Base-by-base conservation (phyloP, 2,888 invertebrate genomes). In the Trichogramma dendrolimi region DNA sequence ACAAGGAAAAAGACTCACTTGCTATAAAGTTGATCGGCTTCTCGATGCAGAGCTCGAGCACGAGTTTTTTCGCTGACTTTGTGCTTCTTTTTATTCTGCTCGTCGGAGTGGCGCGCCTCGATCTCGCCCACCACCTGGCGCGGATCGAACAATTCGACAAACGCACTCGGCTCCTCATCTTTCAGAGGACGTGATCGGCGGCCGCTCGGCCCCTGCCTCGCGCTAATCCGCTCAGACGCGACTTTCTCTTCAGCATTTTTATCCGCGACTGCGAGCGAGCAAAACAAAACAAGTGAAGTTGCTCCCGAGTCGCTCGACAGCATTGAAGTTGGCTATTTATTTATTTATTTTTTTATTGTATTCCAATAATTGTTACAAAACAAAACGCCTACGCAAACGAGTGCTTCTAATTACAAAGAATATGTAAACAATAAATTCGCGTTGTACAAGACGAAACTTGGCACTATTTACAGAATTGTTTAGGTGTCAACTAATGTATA, bases 1-100 rank as follows among this genome's bases (percentile, higher is more conserved):
- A 27, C 27, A 27, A 27, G 27, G 27, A 27, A 27, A 27, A 48
- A 4, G 11, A 0, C 14, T 52, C 60, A 65, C 65, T 57, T 63
- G 41, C 50, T 44, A 60, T 72, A 72, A 14, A 75, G 64, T 42
- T 67, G 52, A 60, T 77, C 75, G 5, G 75, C 77, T 54, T 76
- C 73, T 6, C 62, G 65, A 60, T 77, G 77, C 6, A 77, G 65
- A 4, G 71, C 68, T 10, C 69, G 60, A 1, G 76, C 75, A 41
- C 68, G 70, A n/a, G 71, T 69, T 4, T 71, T 68, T 39, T 64
- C 67, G 48, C 60, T 70, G 53, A 60, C 62, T 4, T 44, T 54
- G 1, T 46, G 10, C 52, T 38, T 38, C 27, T 11, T 44, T 40
- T 10, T 4, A n/a, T 38, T 27, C 2, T 4, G 27, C 14, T 3